A percentile compares a stretch with the other conserved stretches of the same genome.
These are phyloP conservation scores for Pristionchus japonicus DNA, from an alignment of 2,888 invertebrate species.

Conservation along the genomic window DNA sequence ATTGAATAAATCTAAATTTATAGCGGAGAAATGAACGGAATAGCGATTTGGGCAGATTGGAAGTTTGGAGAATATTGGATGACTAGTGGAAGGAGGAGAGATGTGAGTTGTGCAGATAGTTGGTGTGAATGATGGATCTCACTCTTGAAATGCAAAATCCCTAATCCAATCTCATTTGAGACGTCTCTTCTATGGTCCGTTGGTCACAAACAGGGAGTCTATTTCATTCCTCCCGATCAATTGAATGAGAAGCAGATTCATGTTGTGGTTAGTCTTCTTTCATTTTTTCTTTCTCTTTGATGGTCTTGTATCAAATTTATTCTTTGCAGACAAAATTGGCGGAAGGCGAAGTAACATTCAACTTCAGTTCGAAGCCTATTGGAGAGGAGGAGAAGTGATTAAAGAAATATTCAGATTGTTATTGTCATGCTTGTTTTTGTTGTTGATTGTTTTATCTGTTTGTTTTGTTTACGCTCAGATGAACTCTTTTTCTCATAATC, in stretches of 20 bases:
- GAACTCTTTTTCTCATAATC: not conserved
- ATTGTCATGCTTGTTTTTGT: not conserved
- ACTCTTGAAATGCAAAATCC: too few species aligned
- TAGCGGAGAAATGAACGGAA: conserved; percentile 62
- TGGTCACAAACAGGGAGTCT: conserved; percentile 66
- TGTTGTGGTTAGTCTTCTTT: conserved; percentile 37
- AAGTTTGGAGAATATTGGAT: conserved; percentile 51
- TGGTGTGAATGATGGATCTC: too few species aligned
- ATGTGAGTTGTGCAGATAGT: not conserved
- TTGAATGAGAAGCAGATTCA: conserved; percentile 38
- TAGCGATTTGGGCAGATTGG: conserved; percentile 69
- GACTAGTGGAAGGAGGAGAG: conserved; percentile 8
- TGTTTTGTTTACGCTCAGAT: not conserved
- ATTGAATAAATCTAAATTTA: conserved; percentile 19
- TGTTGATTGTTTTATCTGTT: not conserved
- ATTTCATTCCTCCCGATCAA: conserved; percentile 55
- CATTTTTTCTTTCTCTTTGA: not conserved
- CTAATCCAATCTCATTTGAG: not conserved
- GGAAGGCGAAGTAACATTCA: not conserved
- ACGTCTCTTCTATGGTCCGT: conserved; percentile 57
- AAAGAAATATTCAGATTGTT: not conserved
- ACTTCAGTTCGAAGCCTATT: not conserved
- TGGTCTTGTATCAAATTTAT: not conserved
- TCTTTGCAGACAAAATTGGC: not conserved
- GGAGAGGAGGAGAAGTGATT: not conserved